A percentile compares a stretch with the other conserved stretches of the same genome.
Conservation (phyloP, 1,140 invertebrate species). For the Riptortus pedestris region DNA sequence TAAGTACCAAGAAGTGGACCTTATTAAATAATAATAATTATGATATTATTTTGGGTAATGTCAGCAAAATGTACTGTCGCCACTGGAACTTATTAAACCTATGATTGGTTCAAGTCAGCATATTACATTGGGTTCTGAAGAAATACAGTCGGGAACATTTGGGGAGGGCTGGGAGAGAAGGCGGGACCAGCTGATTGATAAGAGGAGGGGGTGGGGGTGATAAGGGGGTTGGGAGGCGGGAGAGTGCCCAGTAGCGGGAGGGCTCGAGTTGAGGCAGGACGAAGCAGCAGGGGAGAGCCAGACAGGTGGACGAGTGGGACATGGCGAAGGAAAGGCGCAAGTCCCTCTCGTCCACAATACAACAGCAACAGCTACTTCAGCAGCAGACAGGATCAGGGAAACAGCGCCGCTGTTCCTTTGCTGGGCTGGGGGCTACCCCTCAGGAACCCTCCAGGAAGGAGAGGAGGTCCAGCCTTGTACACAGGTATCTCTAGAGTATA, state of each 20-base stretch:
- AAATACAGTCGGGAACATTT: no score
- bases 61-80: no score
- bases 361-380: constrained; percentile 17
- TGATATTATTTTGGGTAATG: no score
- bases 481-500: constrained; percentile 33
- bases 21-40: no score
- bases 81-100: no score
- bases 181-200: background rate
- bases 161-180: no score
- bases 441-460: constrained; percentile 30
- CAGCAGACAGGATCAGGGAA: background rate
- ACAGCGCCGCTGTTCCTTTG: constrained; percentile 33
- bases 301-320: background rate
- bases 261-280: background rate
- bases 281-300: background rate
- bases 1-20: no score
- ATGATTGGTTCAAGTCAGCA: no score
- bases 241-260: background rate
- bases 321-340: constrained; percentile 33
- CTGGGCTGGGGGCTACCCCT: constrained; percentile 27
- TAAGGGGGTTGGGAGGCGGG: background rate
- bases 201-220: background rate
- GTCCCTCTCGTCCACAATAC: constrained; percentile 34
- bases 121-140: no score
- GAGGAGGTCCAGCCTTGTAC: constrained; percentile 34